A percentile compares a stretch with the other conserved stretches of the same genome.
Conservation (phyloP, 2,113 vertebrate genomes). For the Clarias gariepinus region DNA sequence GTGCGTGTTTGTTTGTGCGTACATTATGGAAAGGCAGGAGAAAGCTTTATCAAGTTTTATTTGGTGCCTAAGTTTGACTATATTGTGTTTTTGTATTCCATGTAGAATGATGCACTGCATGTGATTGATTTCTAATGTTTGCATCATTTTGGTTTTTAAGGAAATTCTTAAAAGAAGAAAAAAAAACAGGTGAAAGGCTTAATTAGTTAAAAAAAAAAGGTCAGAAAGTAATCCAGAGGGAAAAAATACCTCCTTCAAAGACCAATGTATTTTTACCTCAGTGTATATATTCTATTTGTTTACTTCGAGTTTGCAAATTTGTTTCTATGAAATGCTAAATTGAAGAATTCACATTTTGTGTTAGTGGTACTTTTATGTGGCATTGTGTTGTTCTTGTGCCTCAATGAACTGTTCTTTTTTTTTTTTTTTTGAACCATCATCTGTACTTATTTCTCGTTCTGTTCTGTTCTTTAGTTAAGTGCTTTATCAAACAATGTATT, state of each 20-base stretch:
- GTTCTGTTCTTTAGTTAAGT: constrained; percentile 60
- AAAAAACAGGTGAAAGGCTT: constrained; percentile 59
- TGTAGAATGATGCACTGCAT: constrained; percentile 67
- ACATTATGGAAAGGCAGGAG: constrained; percentile 58
- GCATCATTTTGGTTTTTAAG: constrained; percentile 65
- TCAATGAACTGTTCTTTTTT: constrained; percentile 58
- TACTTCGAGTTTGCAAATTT: constrained; percentile 69
- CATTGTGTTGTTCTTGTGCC: constrained; percentile 68
- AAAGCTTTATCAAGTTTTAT: constrained; percentile 74
- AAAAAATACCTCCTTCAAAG: constrained; percentile 76
- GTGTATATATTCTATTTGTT: constrained; percentile 74
- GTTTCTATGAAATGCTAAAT: constrained; percentile 74
- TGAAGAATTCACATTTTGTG: constrained; percentile 56
- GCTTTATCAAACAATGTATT: constrained; percentile 63
- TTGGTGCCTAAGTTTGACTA: constrained; percentile 72
- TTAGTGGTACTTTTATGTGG: constrained; percentile 62
- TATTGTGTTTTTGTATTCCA: constrained; percentile 58
- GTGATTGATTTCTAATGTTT: constrained; percentile 66
- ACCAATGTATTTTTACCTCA: constrained; percentile 83
- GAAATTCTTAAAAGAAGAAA: constrained; percentile 59
- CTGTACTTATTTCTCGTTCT: constrained; percentile 61
- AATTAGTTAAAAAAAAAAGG: constrained; percentile 64
- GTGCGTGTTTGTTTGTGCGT: constrained; percentile 25
- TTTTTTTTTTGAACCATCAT: constrained; percentile 56
- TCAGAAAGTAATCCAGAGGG: constrained; percentile 65